Conservation (phyloP, 2,113 vertebrate genomes). For the Paradisaea rubra region DNA sequence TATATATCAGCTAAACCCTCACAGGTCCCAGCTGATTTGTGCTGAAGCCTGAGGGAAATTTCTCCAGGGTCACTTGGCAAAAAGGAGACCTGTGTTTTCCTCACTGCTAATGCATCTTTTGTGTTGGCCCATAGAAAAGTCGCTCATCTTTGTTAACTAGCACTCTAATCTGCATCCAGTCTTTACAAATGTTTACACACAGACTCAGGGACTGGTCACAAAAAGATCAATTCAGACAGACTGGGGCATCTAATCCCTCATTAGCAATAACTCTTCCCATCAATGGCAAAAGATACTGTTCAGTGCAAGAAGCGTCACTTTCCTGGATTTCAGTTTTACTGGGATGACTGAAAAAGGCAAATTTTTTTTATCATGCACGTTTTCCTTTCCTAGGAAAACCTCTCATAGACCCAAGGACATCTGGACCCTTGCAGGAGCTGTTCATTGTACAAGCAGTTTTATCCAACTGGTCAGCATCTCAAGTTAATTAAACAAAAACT, state of each 20-base stretch:
- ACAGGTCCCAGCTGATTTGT: neutral
- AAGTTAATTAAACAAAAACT: neutral
- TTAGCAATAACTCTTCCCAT: neutral
- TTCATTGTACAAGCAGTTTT: constrained; percentile 17
- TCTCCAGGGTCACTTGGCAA: neutral
- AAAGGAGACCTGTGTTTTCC: neutral
- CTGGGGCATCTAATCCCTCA: neutral
- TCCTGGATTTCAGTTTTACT: neutral
- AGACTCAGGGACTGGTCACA: neutral
- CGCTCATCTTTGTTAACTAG: neutral
- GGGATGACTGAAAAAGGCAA: neutral
- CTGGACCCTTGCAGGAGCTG: neutral
- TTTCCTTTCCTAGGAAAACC: neutral
- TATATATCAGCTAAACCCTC: neutral
- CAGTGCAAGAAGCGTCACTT: neutral
- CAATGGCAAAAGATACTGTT: neutral
- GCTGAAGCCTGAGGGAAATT: neutral
- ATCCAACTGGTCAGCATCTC: neutral
- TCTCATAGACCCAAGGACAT: neutral
- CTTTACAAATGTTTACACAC: neutral
- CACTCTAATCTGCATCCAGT: neutral
- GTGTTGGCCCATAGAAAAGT: neutral
- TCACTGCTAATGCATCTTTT: neutral
- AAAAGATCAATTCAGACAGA: neutral
- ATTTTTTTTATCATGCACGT: neutral